Percentiles rank a stretch among this genome's conserved stretches.
Conservation (phyloP, 2,113 vertebrate genomes). For the Odontophorus gujanensis region DNA sequence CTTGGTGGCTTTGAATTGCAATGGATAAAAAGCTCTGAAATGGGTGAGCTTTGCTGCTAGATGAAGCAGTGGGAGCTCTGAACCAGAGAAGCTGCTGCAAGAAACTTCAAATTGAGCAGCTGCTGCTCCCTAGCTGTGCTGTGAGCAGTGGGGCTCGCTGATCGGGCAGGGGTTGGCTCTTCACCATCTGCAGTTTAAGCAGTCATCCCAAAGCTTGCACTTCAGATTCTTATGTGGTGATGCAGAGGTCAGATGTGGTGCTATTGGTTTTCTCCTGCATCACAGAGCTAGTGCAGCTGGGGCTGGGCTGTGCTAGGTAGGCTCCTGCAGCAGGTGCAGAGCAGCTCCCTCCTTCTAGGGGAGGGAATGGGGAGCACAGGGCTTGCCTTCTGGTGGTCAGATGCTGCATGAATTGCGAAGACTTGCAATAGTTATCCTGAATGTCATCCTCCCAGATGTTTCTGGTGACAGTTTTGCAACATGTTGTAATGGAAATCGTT, state of each 20-base stretch:
- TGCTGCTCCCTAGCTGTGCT: neutral
- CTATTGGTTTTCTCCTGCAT: neutral
- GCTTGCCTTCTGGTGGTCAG: neutral
- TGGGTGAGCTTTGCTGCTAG: neutral
- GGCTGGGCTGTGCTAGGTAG: neutral
- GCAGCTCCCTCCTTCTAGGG: neutral
- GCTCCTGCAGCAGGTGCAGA: neutral
- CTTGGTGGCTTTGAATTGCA: neutral
- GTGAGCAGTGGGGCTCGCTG: neutral
- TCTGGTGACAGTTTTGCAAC: neutral
- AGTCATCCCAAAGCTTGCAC: neutral
- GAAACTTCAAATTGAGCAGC: neutral
- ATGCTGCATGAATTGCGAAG: neutral
- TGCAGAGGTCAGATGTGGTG: neutral
- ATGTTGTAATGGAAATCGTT: neutral
- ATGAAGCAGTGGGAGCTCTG: neutral
- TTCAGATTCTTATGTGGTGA: fast-evolving
- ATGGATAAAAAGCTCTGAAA: neutral
- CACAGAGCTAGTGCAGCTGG: neutral
- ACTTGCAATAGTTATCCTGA: neutral
- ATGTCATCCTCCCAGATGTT: neutral
- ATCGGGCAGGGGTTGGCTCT: neutral
- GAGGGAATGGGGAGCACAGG: neutral
- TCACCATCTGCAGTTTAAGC: neutral
- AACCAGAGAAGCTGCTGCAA: neutral